phyloP scores from a whole-genome alignment of 2,113 vertebrate genomes.

The Mustelus asterias region DNA sequence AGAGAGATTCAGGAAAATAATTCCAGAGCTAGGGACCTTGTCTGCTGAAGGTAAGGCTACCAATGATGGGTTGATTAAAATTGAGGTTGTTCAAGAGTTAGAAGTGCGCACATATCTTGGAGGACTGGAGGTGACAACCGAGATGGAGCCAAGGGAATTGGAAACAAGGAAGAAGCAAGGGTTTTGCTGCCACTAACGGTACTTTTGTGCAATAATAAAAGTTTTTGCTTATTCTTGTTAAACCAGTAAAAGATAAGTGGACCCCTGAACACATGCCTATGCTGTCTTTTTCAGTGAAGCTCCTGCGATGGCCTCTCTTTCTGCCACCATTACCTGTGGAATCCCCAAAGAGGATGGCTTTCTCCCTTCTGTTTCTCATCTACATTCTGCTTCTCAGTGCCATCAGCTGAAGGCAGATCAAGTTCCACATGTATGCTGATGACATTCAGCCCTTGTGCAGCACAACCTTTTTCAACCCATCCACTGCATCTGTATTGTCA shows the following conservation, averaged over 20 bases:
- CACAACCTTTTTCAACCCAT: background rate
- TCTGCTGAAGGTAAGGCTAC: background rate
- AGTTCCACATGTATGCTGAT: too few relatives aligned
- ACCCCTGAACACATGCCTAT: background rate
- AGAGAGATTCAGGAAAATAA: background rate
- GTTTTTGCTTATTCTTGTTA: background rate
- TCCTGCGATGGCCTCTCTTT: background rate
- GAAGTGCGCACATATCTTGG: background rate
- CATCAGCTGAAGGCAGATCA: too few relatives aligned
- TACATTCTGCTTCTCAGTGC: background rate
- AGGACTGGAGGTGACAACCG: background rate
- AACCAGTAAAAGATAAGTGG: background rate
- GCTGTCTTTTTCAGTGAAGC: background rate
- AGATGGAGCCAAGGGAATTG: background rate
- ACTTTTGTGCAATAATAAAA: background rate
- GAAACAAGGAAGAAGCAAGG: background rate
- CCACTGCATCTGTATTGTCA: background rate
- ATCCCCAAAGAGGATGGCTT: background rate
- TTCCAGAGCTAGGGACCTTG: background rate
- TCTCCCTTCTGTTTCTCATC: background rate
- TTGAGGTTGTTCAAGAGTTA: background rate
- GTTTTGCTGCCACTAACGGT: background rate
- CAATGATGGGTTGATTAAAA: background rate
- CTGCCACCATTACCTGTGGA: background rate
- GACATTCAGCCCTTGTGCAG: background rate